Evolutionary conservation across 1,140 invertebrate species (phyloP).

Genomic region (Plodia interpunctella): DNA sequence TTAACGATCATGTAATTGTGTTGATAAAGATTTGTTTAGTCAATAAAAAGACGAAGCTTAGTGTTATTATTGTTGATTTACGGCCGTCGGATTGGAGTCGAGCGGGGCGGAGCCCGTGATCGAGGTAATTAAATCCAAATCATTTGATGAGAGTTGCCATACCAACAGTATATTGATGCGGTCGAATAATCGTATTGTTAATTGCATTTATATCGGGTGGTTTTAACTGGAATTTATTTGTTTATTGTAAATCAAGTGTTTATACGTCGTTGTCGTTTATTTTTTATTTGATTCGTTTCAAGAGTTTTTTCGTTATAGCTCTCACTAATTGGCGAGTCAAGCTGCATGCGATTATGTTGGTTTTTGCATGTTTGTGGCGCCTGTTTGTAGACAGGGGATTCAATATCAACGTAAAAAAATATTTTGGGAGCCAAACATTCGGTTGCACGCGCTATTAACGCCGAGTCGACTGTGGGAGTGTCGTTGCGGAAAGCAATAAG

Average conservation of each 20-base stretch:
- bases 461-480: conserved; percentile 59
- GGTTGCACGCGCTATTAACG: conserved; percentile 71
- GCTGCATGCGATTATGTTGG: conserved; percentile 29
- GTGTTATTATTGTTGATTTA: conserved; percentile 68
- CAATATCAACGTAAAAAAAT: conserved; percentile 59
- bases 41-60: conserved; percentile 50
- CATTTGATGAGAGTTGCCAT: conserved; percentile 41
- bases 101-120: conserved; percentile 45
- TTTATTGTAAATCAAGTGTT: conserved; percentile 12
- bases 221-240: conserved; percentile 15
- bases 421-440: conserved; percentile 41
- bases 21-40: conserved; percentile 67
- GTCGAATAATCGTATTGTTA: conserved; percentile 37
- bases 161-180: conserved; percentile 40
- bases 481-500: conserved; percentile 67
- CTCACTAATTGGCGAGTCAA: conserved; percentile 30
- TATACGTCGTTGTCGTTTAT: not conserved
- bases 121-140: conserved; percentile 62
- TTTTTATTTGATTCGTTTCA: conserved; percentile 1
- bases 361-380: conserved; percentile 43
- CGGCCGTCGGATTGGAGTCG: conserved; percentile 40
- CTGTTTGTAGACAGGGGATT: conserved; percentile 39
- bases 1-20: conserved; percentile 66
- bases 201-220: conserved; percentile 34
- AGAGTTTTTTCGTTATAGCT: conserved; percentile 6